These are phyloP conservation scores for Coenonympha arcania DNA, from an alignment of 2,888 invertebrate genomes.

Conservation along the genomic window DNA sequence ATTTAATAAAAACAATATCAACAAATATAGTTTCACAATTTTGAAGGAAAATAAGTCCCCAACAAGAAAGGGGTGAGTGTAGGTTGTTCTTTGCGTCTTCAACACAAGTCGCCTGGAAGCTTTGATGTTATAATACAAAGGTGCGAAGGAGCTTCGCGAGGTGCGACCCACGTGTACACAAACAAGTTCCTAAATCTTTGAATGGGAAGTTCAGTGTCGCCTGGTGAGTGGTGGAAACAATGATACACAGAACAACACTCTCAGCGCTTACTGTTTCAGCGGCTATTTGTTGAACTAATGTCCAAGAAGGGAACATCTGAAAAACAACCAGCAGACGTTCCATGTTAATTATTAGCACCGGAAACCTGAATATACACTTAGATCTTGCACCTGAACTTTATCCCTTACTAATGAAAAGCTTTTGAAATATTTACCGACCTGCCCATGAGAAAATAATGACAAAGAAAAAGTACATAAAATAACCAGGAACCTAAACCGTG, in stretches of 20 bases:
- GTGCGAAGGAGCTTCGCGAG: constrained; percentile 42
- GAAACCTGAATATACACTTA: constrained; percentile 26
- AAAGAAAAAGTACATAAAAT: not conserved
- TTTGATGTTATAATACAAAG: constrained; percentile 34
- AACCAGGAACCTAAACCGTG: not conserved
- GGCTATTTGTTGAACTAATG: constrained; percentile 69
- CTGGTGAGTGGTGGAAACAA: constrained; percentile 66
- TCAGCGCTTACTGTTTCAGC: constrained; percentile 72
- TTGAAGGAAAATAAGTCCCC: constrained; percentile 47
- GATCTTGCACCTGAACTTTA: not conserved
- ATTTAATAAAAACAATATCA: constrained; percentile 47
- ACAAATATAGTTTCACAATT: constrained; percentile 53
- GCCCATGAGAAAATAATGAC: not conserved
- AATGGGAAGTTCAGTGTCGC: constrained; percentile 49
- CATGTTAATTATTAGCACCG: constrained; percentile 62
- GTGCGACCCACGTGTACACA: constrained; percentile 44
- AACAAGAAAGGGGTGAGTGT: constrained; percentile 50
- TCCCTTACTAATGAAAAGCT: not conserved
- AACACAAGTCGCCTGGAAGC: constrained; percentile 17
- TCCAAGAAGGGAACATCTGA: constrained; percentile 73
- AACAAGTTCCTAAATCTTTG: constrained; percentile 32
- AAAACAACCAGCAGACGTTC: constrained; percentile 69
- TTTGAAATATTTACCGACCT: not conserved
- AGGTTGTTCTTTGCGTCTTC: constrained; percentile 37
- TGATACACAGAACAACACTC: constrained; percentile 70